Base-by-base conservation (phyloP, 2,888 invertebrate species). In the Orthosia incerta region DNA sequence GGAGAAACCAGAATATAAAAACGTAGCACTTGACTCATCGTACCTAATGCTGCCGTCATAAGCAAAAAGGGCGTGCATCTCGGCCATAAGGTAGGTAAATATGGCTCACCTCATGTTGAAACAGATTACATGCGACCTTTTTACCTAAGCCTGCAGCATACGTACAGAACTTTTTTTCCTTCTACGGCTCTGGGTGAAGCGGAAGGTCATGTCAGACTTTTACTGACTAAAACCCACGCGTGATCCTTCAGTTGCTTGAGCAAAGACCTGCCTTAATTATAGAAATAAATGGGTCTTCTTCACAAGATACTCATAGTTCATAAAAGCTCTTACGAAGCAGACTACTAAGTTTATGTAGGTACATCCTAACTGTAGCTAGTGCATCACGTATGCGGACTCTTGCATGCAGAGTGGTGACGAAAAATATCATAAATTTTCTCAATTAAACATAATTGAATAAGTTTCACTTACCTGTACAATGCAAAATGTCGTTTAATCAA, bases 1-100 rank as follows among this genome's bases (percentile, higher is more conserved):
- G 79, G 82, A 73, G 62, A 74, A 72, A 71, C 73, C 75, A 66
- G n/a, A 69, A 57, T 16, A 46, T 67, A 73, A 61, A 67, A 82
- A 70, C 53, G 57, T 68, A 70, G 69, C 53, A 45, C 56, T 66
- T 74, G 71, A 75, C 62, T 79, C 63, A 79, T 67, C 56, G 26
- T 48, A 51, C 53, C 45, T 61, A 45, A 79, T 26, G 53, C 71
- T 20, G 46, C 39, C 26, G n/a, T 53, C 64, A 50, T n/a, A 46
- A 50, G 55, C 26, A 26, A 61, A 72, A 50, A 64, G 59, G 20
- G 59, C 13, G 46, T 57, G 48, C 70, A 69, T 66, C 55, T 20
- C 55, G 18, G 26, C 26, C 20, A 46, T 23, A 9, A 20, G 23
- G 20, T 55, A 39, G 9, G 16, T 16, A 53, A 74, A 62, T 74